phyloP scores from a whole-genome alignment of 1,140 invertebrate genomes.

The Aphelenchoides avenae region DNA sequence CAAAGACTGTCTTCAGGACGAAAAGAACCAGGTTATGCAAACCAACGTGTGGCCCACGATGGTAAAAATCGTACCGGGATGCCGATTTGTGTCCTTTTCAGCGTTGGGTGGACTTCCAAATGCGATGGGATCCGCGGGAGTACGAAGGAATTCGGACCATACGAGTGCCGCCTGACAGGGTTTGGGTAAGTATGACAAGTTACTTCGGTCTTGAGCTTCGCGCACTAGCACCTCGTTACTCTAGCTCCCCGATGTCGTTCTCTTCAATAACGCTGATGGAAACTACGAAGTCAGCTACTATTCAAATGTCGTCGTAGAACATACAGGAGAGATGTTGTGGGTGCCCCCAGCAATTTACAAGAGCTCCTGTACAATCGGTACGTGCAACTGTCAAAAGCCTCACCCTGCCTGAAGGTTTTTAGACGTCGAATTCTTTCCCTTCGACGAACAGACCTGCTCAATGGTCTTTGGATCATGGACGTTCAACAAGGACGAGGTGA shows the following conservation, averaged over 20 bases:
- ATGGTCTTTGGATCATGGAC: constrained; percentile 99
- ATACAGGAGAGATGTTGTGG: constrained; percentile 74
- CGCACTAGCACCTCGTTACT: constrained; percentile 76
- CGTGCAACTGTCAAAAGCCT: constrained; percentile 77
- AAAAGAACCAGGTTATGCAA: constrained; percentile 59
- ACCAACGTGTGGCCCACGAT: constrained; percentile 49
- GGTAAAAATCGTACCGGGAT: constrained; percentile 17
- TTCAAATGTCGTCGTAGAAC: constrained; percentile 87
- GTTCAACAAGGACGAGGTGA: constrained; percentile 90
- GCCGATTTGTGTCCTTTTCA: constrained; percentile 19
- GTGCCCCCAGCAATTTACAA: constrained; percentile 83
- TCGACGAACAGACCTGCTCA: constrained; percentile 75
- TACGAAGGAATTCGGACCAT: constrained; percentile 91
- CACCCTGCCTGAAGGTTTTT: constrained; percentile 69
- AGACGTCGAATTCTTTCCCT: constrained; percentile 78
- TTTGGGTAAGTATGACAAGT: constrained; percentile 74
- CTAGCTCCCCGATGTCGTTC: constrained; percentile 69
- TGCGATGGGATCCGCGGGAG: constrained; percentile 87
- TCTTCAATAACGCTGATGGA: constrained; percentile 98
- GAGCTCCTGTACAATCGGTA: constrained; percentile 71
- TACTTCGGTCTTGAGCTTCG: constrained; percentile 95
- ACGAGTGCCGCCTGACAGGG: constrained; percentile 90
- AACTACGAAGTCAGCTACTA: constrained; percentile 94
- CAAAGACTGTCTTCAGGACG: constrained; percentile 35
- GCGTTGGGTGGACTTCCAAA: constrained; percentile 93